These are phyloP conservation scores for Sarcoramphus papa DNA, from an alignment of 2,797 vertebrate species.

Conservation along the genomic window DNA sequence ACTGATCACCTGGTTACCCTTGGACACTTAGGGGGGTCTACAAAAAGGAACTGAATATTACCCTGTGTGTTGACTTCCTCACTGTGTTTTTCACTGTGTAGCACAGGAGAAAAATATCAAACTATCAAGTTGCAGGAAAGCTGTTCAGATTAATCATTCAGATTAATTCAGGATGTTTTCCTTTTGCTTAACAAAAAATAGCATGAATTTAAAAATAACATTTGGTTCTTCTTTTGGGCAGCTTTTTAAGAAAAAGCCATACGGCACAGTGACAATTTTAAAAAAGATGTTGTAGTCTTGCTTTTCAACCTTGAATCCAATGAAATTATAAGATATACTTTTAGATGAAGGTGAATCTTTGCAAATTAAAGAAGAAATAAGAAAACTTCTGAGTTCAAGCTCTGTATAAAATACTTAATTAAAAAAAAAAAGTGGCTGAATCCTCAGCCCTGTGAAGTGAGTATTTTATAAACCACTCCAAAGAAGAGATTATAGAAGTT, in stretches of 20 bases:
- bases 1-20: background rate
- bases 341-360: background rate
- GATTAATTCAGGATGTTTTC: background rate
- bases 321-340: background rate
- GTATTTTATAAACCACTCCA: background rate
- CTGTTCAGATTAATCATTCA: background rate
- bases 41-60: background rate
- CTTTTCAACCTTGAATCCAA: background rate
- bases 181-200: background rate
- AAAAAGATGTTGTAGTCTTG: background rate
- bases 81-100: background rate
- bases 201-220: background rate
- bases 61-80: background rate
- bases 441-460: background rate
- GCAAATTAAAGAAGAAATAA: background rate
- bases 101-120: background rate
- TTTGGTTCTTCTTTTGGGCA: background rate
- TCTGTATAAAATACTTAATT: background rate
- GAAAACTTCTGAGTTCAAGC: background rate
- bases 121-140: background rate
- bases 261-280: background rate
- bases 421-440: background rate
- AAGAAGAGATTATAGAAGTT: background rate
- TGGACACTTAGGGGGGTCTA: background rate
- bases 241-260: background rate